Evolutionary conservation across 2,113 vertebrate species (phyloP), one percentile per base, ranked within the genome.

Genomic region (Dendropsophus ebraccatus): DNA sequence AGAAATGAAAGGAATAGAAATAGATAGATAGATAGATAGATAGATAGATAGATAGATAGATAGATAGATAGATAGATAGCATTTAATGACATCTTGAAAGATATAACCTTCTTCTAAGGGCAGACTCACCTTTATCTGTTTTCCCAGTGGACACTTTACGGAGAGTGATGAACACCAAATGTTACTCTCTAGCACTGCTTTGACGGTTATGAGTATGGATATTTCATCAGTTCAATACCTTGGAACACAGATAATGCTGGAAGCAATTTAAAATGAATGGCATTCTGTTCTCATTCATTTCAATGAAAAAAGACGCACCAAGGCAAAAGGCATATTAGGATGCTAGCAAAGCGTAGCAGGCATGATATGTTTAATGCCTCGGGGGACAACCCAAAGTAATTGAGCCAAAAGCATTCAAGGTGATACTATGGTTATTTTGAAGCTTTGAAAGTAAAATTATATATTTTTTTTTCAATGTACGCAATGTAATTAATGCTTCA

Each of bases 201-300:
- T 86, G 85, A 86, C 69, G 50, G 77, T 86, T 86, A 86, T 86
- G 78, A 86, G 78, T 72, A 86, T 81, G 77, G 78, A 70, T 86
- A 86, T 86, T 86, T 86, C 85, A 86, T 86, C 85, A 86, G 77
- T 74, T 86, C 77, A 86, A 81, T 86, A 86, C 85, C 70, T 81
- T 86, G 70, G 69, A 86, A 86, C 50, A 65, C 76, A 86, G 84
- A 86, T 86, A 86, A 86, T 81, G 78, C 85, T 81, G 85, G 78
- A 86, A 86, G 85, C 85, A 81, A 86, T 86, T 86, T 86, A 81
- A 86, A 86, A 86, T 86, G 85, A 86, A 86, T 86, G 85, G 78
- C 85, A 86, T 86, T 86, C 78, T 74, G 52, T 58, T 86, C 85
- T 86, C 85, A 86, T 86, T 86, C 85, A 86, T 86, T 86, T 86